These are phyloP conservation scores for Hanleya hanleyi DNA, from an alignment of 2,888 invertebrate genomes.

Conservation along the genomic window DNA sequence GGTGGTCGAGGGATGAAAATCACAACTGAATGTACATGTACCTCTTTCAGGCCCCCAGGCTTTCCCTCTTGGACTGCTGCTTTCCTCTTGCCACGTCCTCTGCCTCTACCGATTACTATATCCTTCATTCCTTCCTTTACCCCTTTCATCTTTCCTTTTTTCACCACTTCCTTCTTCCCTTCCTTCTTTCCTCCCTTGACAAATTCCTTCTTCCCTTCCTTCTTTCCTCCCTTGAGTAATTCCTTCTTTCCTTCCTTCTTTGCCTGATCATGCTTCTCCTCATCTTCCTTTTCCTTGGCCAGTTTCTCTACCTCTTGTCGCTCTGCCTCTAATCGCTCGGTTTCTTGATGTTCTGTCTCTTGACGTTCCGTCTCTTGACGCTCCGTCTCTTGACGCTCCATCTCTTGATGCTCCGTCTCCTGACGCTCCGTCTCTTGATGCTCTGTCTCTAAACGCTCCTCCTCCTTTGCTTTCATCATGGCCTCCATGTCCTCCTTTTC, in stretches of 20 bases:
- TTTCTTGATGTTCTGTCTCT: neutral
- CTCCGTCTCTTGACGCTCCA: neutral
- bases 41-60: no score
- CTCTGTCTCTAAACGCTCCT: neutral
- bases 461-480: conserved; percentile 1
- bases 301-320: conserved; percentile 21
- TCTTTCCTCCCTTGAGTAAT: no score
- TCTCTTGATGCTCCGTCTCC: neutral
- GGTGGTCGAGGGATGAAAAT: no score
- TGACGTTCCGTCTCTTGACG: neutral
- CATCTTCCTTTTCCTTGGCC: conserved; percentile 36
- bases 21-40: no score
- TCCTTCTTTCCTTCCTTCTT: conserved; percentile 36
- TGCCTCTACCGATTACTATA: no score
- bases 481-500: conserved; percentile 45
- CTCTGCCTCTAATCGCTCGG: neutral
- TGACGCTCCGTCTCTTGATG: neutral
- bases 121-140: no score
- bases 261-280: conserved; percentile 32
- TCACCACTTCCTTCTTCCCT: no score
- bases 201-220: no score
- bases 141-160: no score
- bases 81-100: no score
- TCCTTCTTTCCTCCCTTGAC: no score
- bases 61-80: no score